Evolutionary conservation across 2,797 vertebrate species (phyloP).

Genomic region (Poeciliopsis paucimaculata): DNA sequence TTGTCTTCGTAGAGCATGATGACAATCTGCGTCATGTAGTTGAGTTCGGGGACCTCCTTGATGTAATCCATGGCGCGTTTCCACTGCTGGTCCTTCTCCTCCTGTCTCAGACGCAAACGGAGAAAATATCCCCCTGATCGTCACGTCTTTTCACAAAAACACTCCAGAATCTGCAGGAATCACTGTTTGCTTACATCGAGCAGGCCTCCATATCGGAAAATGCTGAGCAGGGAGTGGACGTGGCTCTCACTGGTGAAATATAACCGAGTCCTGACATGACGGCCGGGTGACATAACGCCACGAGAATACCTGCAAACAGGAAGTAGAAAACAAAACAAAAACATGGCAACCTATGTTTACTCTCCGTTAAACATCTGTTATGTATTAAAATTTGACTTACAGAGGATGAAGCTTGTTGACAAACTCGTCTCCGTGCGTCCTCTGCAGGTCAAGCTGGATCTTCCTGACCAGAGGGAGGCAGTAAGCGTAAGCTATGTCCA

Average conservation of each 20-base stretch:
- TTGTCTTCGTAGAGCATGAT: constrained; percentile 99
- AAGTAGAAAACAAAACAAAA: not conserved
- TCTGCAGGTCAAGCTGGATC: constrained; percentile 94
- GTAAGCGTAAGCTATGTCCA: constrained; percentile 96
- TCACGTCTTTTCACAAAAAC: not conserved
- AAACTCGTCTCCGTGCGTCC: constrained; percentile 97
- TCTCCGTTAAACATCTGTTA: not conserved
- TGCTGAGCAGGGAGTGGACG: constrained; percentile 95
- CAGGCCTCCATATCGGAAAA: constrained; percentile 95
- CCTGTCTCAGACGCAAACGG: constrained; percentile 73
- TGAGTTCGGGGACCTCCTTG: constrained; percentile 96
- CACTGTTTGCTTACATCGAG: constrained; percentile 86
- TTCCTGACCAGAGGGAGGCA: constrained; percentile 96
- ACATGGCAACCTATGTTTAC: not conserved
- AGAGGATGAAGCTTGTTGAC: constrained; percentile 98
- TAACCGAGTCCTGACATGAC: constrained; percentile 93
- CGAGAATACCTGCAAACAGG: constrained; percentile 88
- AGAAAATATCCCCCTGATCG: not conserved
- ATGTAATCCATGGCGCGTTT: constrained; percentile 98
- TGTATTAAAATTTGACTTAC: constrained; percentile 78
- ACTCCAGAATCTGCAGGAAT: not conserved
- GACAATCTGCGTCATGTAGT: constrained; percentile 99
- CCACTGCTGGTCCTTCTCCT: constrained; percentile 96
- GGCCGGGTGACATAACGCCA: constrained; percentile 94
- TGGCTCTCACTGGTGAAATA: constrained; percentile 99